Base-by-base conservation (phyloP, 92 coral and sea anemone genomes). In the Metridium senile region DNA sequence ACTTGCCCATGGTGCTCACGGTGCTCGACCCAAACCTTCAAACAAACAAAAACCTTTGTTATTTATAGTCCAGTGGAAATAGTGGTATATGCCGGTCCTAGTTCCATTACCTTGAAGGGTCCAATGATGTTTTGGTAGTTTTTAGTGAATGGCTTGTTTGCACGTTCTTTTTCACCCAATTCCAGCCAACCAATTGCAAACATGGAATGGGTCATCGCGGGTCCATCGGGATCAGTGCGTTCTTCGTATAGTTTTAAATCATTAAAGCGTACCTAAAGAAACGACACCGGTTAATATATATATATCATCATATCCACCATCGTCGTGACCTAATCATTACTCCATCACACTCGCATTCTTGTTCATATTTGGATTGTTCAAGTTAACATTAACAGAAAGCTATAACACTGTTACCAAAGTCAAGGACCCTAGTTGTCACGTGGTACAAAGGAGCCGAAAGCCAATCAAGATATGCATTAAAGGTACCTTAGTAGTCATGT, bases 191-290 rank as follows among this genome's bases (percentile, higher is more conserved):
- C 95, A 72, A 90, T 90, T 34, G 95, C 92, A 28, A 90, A 90
- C 92, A 90, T 90, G 39, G 95, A 80, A 32, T 90, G 89, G 19
- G 95, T 90, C 95, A 90, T 90, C 49, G 95, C 95, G 10, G 95
- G 95, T 18, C 95, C 95, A 63, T 77, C 77, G 0, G 95, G 92
- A 71, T 90, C 85, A 19, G 95, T 90, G 71, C 89, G 79, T 35
- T 90, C 82, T 63, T 84, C 89, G 51, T 90, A 90, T 19, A 87
- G 77, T 2, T 75, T 87, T 22, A 90, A 72, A 73, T 90, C 95
- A 30, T 87, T 90, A 28, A 73, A 83, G 47, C 92, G 95, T 11
- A 90, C 92, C 92, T 90, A 59, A 16, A 45, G 29, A 39, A 64
- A 54, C n/a, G n/a, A n/a, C n/a, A n/a, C n/a, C n/a, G n/a, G n/a